Percentiles rank a stretch among this genome's conserved stretches.
These are phyloP conservation scores for Doris montereyensis DNA, from an alignment of 2,888 invertebrate species.

Conservation along the genomic window DNA sequence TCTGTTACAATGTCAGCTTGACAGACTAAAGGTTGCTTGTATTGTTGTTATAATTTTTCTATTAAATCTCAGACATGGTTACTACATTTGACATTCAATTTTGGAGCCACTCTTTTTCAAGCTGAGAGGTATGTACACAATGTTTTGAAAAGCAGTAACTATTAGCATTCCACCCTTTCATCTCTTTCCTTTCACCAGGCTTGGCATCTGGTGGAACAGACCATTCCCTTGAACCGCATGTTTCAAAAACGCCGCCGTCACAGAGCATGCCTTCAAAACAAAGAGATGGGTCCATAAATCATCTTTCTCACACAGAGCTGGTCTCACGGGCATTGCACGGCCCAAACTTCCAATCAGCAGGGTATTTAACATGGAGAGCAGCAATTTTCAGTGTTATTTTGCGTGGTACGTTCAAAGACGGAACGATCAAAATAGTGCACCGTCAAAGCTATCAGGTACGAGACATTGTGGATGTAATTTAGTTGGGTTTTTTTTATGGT, in stretches of 20 bases:
- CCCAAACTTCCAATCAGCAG: constrained; percentile 67
- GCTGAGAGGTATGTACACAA: no score
- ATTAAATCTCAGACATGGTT: no score
- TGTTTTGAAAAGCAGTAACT: no score
- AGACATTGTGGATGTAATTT: no score
- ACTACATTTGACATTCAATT: no score
- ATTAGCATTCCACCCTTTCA: no score
- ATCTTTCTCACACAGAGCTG: constrained; percentile 60
- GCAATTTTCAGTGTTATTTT: constrained; percentile 63
- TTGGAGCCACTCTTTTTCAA: no score
- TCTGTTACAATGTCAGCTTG: no score
- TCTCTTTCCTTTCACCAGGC: background rate
- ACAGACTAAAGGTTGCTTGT: no score
- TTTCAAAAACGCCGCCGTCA: constrained; percentile 62
- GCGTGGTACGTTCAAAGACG: constrained; percentile 68
- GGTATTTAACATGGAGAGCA: constrained; percentile 56
- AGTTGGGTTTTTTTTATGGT: no score
- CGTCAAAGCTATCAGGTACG: constrained; percentile 66
- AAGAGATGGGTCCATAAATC: no score
- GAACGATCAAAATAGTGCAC: constrained; percentile 68
- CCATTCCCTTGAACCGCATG: constrained; percentile 83
- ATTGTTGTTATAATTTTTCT: no score
- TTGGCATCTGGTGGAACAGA: constrained; percentile 77
- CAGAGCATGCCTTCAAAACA: constrained; percentile 60
- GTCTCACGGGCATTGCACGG: constrained; percentile 64